Evolutionary conservation across 1,140 invertebrate species (phyloP).

Genomic region (Dendroctonus valens): DNA sequence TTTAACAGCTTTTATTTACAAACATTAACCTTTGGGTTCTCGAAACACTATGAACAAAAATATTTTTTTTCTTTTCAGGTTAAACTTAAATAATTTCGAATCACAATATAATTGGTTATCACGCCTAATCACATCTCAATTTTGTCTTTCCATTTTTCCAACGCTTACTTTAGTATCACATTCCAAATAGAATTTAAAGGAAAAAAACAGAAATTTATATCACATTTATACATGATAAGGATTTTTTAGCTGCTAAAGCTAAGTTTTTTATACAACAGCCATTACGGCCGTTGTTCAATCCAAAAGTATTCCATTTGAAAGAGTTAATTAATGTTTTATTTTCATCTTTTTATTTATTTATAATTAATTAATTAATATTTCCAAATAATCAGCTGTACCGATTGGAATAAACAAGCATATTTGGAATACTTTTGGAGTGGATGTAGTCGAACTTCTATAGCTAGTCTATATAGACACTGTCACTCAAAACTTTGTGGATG

Average conservation of each 20-base stretch:
- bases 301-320: no score
- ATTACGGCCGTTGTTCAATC: no score
- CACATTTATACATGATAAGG: neutral
- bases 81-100: neutral
- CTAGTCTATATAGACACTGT: neutral
- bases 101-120: neutral
- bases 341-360: no score
- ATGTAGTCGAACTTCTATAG: neutral
- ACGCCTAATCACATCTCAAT: slow-evolving; percentile 7
- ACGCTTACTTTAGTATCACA: slow-evolving; percentile 5
- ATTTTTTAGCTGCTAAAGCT: neutral
- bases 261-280: neutral
- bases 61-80: neutral
- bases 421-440: no score
- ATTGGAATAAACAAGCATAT: no score
- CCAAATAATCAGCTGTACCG: no score
- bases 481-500: slow-evolving; percentile 18
- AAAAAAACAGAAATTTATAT: neutral
- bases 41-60: neutral
- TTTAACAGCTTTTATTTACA: slow-evolving; percentile 21
- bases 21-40: neutral
- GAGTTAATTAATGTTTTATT: no score
- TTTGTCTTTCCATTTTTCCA: neutral
- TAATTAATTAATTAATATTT: no score
- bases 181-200: slow-evolving; percentile 7